These are phyloP conservation scores for Vanessa tameamea DNA, from an alignment of 1,140 invertebrate species.

Conservation along the genomic window DNA sequence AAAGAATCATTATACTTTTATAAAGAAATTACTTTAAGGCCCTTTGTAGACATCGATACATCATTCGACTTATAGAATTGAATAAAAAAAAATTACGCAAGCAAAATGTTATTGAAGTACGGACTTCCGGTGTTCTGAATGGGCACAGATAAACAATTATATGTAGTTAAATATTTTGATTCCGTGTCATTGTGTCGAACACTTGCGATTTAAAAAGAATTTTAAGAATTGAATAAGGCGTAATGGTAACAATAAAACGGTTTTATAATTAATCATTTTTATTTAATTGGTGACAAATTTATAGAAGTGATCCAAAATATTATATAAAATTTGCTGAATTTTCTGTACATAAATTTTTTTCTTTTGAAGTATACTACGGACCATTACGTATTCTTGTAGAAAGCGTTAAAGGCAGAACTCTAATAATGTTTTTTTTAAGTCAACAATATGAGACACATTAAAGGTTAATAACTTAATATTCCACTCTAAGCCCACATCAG, in stretches of 20 bases:
- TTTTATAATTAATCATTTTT: slow-evolving; percentile 32
- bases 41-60: slow-evolving; percentile 39
- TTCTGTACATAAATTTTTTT: no score
- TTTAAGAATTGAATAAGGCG: slow-evolving; percentile 47
- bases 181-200: slow-evolving; percentile 51
- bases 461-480: no score
- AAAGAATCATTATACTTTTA: slow-evolving; percentile 24
- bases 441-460: no score
- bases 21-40: slow-evolving; percentile 22
- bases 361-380: no score
- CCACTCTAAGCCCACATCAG: no score
- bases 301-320: slow-evolving; percentile 36
- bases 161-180: slow-evolving; percentile 67
- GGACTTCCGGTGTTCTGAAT: slow-evolving; percentile 51
- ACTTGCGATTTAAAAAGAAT: slow-evolving; percentile 59
- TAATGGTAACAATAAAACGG: slow-evolving; percentile 6
- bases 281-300: slow-evolving; percentile 39
- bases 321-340: not conserved
- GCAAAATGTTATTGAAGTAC: slow-evolving; percentile 46
- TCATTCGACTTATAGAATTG: slow-evolving; percentile 35
- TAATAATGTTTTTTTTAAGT: no score
- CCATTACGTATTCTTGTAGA: no score
- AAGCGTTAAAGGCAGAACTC: no score
- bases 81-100: slow-evolving; percentile 44
- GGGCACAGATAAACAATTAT: slow-evolving; percentile 57